phyloP scores from a whole-genome alignment of 2,888 invertebrate genomes.

The Oligia fasciuncula region DNA sequence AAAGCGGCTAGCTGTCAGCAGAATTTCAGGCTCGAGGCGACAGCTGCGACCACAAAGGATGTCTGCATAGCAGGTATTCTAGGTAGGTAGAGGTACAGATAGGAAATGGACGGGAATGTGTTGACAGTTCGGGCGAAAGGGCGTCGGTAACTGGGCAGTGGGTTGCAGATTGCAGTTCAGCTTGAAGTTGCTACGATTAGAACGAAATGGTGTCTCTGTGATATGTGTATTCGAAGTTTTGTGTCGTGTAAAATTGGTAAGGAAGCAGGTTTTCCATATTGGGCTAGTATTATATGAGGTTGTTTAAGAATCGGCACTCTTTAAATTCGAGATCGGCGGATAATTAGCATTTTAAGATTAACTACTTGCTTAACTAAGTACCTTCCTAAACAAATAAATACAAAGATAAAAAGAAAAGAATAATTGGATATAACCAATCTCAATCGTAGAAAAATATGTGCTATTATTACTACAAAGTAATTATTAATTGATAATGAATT shows the following conservation, averaged over 20 bases:
- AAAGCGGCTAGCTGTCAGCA: constrained; percentile 47
- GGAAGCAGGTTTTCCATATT: background rate
- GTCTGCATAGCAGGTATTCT: constrained; percentile 40
- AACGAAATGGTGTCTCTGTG: background rate
- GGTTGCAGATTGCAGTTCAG: constrained; percentile 3
- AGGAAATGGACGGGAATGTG: constrained; percentile 20
- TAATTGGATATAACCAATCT: background rate
- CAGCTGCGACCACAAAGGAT: constrained; percentile 62
- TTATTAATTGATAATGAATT: background rate
- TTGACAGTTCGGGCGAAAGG: constrained; percentile 6
- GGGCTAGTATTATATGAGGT: background rate
- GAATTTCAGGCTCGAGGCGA: constrained; percentile 50
- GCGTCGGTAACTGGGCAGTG: background rate
- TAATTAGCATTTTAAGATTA: background rate
- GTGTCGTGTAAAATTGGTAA: background rate
- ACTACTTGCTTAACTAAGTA: background rate
- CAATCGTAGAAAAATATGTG: background rate
- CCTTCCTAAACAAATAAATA: too few species aligned
- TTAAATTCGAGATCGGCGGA: background rate
- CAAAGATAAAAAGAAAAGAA: background rate
- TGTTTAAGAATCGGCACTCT: background rate
- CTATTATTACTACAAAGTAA: background rate
- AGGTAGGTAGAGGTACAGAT: background rate
- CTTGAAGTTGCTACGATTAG: background rate
- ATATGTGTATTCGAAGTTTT: background rate